These are phyloP conservation scores for Cecropterus lyciades DNA, from an alignment of 1,140 invertebrate species.

Conservation along the genomic window DNA sequence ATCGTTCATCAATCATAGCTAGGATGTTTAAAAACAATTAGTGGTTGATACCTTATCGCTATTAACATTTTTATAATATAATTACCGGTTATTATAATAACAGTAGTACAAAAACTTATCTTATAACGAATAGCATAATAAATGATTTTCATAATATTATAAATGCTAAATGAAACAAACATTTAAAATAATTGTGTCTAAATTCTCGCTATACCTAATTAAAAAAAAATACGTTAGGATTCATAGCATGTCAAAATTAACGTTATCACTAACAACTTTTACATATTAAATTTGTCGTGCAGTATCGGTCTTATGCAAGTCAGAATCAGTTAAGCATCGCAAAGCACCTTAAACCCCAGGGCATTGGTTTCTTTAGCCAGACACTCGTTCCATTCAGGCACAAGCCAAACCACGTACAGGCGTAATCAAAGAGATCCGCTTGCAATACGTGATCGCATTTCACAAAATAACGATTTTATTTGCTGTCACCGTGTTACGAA, in stretches of 20 bases:
- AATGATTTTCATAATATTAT: no score
- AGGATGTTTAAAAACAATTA: not conserved
- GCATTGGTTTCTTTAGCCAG: conserved; percentile 12
- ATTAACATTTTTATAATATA: not conserved
- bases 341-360: not conserved
- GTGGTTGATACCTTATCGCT: not conserved
- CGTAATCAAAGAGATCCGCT: conserved; percentile 73
- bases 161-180: no score
- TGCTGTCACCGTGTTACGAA: conserved; percentile 45
- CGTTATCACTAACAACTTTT: no score
- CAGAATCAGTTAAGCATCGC: not conserved
- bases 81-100: not conserved
- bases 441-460: conserved; percentile 69
- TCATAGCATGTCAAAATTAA: no score
- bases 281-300: no score
- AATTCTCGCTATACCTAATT: no score
- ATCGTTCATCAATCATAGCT: conserved; percentile 34
- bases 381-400: conserved; percentile 41
- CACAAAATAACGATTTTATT: conserved; percentile 57
- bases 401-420: conserved; percentile 62
- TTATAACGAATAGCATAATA: no score
- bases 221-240: no score
- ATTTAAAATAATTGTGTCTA: no score
- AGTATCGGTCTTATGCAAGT: no score
- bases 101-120: no score